phyloP scores from a whole-genome alignment of 2,888 invertebrate genomes.

The Callyntrura guangdongensis region DNA sequence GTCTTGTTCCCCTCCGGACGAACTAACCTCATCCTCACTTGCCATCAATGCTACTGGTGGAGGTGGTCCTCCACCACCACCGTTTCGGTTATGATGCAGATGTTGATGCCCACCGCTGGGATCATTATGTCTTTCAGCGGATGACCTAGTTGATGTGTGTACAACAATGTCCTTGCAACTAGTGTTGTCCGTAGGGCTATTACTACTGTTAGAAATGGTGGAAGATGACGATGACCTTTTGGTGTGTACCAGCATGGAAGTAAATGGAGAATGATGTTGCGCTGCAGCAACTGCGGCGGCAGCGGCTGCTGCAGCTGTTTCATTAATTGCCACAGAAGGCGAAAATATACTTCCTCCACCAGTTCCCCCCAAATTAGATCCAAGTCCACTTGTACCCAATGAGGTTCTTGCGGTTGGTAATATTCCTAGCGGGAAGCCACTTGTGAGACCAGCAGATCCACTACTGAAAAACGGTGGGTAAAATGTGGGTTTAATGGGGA shows the following conservation, averaged over 20 bases:
- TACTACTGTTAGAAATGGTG: slow-evolving; percentile 72
- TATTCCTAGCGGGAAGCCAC: slow-evolving; percentile 62
- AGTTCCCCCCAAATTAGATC: slow-evolving; percentile 25
- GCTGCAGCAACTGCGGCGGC: slow-evolving; percentile 39
- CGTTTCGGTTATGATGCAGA: slow-evolving; percentile 1
- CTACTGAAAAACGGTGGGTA: slow-evolving; percentile 86
- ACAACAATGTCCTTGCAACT: slow-evolving; percentile 86
- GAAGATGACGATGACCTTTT: slow-evolving; percentile 85
- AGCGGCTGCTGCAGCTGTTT: slow-evolving; percentile 25
- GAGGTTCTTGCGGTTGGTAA: slow-evolving; percentile 7
- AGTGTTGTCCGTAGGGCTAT: slow-evolving; percentile 55
- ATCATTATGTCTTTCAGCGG: neutral
- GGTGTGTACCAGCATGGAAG: slow-evolving; percentile 79
- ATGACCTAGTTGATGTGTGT: slow-evolving; percentile 81
- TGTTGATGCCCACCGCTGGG: neutral
- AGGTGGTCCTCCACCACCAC: neutral
- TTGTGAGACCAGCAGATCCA: slow-evolving; percentile 85
- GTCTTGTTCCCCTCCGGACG: slow-evolving; percentile 89
- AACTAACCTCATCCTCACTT: slow-evolving; percentile 85
- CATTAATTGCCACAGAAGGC: slow-evolving; percentile 24
- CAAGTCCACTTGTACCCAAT: slow-evolving; percentile 38
- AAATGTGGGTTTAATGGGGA: slow-evolving; percentile 82
- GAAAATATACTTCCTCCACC: slow-evolving; percentile 24
- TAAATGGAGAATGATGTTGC: slow-evolving; percentile 56
- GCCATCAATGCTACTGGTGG: slow-evolving; percentile 81